These are phyloP conservation scores for Drosophila villosipedis DNA, from an alignment of 2,888 invertebrate species.

Conservation along the genomic window DNA sequence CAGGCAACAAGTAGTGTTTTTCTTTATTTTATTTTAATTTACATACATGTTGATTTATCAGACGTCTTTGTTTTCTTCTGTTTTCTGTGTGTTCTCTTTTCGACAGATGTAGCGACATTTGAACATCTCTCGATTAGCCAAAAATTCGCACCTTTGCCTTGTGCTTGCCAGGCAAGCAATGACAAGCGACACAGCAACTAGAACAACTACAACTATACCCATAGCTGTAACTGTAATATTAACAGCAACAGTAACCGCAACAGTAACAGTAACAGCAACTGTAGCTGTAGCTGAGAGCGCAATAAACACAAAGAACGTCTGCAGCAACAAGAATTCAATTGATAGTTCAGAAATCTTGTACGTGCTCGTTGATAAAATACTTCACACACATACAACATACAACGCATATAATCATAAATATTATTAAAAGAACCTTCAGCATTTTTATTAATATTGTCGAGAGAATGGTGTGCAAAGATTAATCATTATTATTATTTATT, in stretches of 20 bases:
- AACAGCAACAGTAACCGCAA: conserved; percentile 15
- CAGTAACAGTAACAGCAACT: conserved; percentile 18
- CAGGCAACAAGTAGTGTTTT: conserved; percentile 21
- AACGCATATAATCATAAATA: conserved; percentile 22
- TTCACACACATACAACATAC: conserved; percentile 25
- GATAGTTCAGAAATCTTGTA: conserved; percentile 41
- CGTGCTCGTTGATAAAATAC: conserved; percentile 45
- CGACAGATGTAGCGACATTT: conserved; percentile 80
- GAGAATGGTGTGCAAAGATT: conserved; percentile 44
- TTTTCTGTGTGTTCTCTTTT: conserved; percentile 60
- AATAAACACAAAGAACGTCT: conserved; percentile 17
- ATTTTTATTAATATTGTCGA: conserved; percentile 47
- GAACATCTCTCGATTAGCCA: conserved; percentile 71
- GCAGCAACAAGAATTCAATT: conserved; percentile 22
- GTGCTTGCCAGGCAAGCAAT: conserved; percentile 76
- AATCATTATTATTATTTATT: conserved; percentile 44
- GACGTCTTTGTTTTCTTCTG: conserved; percentile 52
- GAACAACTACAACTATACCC: conserved; percentile 44
- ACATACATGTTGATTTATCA: conserved; percentile 56
- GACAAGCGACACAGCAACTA: conserved; percentile 63
- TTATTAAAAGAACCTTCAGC: conserved; percentile 38
- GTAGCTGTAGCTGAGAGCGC: conserved; percentile 6
- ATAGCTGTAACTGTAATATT: conserved; percentile 27
- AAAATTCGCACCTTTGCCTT: conserved; percentile 67
- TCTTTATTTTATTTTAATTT: conserved; percentile 36